phyloP scores from a whole-genome alignment of 1,140 invertebrate genomes.

The Telenomus remus region DNA sequence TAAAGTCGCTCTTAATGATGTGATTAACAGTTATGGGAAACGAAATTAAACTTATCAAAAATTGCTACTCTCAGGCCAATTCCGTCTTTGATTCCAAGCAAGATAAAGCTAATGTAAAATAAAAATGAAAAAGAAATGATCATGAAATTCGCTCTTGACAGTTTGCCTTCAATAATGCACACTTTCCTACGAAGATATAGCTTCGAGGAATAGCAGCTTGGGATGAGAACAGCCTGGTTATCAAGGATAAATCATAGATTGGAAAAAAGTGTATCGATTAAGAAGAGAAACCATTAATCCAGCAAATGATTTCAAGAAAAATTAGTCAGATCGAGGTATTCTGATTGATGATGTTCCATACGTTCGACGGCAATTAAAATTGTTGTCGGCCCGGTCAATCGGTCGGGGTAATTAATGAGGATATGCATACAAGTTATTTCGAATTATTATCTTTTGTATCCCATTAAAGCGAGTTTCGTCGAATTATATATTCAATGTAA shows the following conservation, averaged over 20 bases:
- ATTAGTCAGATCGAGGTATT: neutral
- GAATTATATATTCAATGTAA: no score
- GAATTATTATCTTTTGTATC: no score
- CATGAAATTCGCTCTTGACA: constrained; percentile 24
- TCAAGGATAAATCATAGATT: constrained; percentile 11
- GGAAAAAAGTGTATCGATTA: constrained; percentile 7
- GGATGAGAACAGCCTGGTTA: neutral
- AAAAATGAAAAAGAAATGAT: constrained; percentile 37
- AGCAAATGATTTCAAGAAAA: neutral
- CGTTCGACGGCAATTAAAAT: neutral
- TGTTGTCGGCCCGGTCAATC: neutral
- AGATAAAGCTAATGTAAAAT: constrained; percentile 33
- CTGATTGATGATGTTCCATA: constrained; percentile 3
- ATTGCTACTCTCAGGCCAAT: constrained; percentile 28
- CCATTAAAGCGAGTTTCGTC: no score
- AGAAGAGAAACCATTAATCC: constrained; percentile 5
- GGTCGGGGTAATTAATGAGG: neutral
- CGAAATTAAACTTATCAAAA: constrained; percentile 49
- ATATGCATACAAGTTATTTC: no score
- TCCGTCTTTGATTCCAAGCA: constrained; percentile 46
- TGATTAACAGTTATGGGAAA: constrained; percentile 19
- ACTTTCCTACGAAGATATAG: constrained; percentile 20
- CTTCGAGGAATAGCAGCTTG: constrained; percentile 22
- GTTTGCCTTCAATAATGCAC: constrained; percentile 42
- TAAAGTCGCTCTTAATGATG: constrained; percentile 29